Conservation (phyloP, 2,888 invertebrate genomes). For the Protodeltote pygarga region DNA sequence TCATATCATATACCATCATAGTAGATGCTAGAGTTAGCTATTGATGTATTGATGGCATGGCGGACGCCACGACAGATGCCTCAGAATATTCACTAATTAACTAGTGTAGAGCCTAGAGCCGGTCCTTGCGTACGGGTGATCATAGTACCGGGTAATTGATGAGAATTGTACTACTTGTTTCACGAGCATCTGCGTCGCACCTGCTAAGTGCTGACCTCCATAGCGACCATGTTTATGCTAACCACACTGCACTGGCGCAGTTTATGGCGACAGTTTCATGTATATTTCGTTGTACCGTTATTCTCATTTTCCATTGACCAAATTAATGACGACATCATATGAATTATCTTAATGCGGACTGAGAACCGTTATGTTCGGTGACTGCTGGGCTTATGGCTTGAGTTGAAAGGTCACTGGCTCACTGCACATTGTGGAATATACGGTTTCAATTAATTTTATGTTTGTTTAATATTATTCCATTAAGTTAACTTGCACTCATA, state of each 20-base stretch:
- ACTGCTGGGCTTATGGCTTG: constrained; percentile 1
- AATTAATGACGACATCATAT: constrained; percentile 23
- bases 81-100: neutral
- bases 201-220: constrained; percentile 12
- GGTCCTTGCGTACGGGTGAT: neutral
- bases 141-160: too few relatives aligned
- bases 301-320: constrained; percentile 16
- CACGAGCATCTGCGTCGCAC: constrained; percentile 17
- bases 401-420: constrained; percentile 32
- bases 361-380: constrained; percentile 23
- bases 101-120: neutral
- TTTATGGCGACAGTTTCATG: constrained; percentile 3
- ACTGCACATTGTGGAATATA: constrained; percentile 13
- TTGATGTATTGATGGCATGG: neutral
- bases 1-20: constrained; percentile 24
- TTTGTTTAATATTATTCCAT: too few relatives aligned
- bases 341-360: constrained; percentile 7
- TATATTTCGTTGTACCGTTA: constrained; percentile 13
- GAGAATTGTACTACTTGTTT: neutral
- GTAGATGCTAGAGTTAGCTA: constrained; percentile 25
- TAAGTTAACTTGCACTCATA: too few relatives aligned
- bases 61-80: neutral
- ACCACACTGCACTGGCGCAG: neutral
- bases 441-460: too few relatives aligned
- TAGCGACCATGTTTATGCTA: neutral